Evolutionary conservation across 2,113 vertebrate genomes (phyloP).

Genomic region (Osmerus eperlanus): DNA sequence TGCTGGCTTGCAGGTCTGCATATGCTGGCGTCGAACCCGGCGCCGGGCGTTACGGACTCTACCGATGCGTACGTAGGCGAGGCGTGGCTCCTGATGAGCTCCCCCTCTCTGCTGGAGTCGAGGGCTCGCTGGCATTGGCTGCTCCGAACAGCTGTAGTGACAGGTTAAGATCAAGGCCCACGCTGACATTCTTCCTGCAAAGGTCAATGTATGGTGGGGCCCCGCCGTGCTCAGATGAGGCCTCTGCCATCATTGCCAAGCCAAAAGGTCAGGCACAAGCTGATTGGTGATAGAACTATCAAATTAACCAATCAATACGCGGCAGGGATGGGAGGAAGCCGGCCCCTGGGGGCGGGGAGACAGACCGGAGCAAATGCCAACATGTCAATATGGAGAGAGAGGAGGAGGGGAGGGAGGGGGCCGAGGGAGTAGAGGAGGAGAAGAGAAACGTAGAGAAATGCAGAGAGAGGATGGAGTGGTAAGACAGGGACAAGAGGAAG

Average conservation of each 20-base stretch:
- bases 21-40: too few species aligned
- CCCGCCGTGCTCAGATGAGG: conserved; percentile 87
- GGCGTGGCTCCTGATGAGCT: background rate
- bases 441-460: background rate
- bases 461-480: background rate
- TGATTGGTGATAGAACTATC: conserved; percentile 99
- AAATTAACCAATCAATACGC: conserved; percentile 96
- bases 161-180: conserved; percentile 87
- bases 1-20: too few species aligned
- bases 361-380: conserved; percentile 43
- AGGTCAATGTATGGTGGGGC: conserved; percentile 90
- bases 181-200: conserved; percentile 93
- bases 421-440: background rate
- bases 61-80: background rate
- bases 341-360: conserved; percentile 71
- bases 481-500: too few species aligned
- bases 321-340: conserved; percentile 82
- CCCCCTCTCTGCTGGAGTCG: conserved; percentile 57
- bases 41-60: background rate
- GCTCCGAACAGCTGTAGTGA: conserved; percentile 87
- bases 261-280: conserved; percentile 97
- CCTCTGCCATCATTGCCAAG: conserved; percentile 90
- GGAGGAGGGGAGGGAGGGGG: background rate
- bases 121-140: conserved; percentile 79
- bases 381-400: conserved; percentile 35